A percentile compares a stretch with the other conserved stretches of the same genome.
phyloP scores from a whole-genome alignment of 2,113 vertebrate genomes.

The Datnioides undecimradiatus region DNA sequence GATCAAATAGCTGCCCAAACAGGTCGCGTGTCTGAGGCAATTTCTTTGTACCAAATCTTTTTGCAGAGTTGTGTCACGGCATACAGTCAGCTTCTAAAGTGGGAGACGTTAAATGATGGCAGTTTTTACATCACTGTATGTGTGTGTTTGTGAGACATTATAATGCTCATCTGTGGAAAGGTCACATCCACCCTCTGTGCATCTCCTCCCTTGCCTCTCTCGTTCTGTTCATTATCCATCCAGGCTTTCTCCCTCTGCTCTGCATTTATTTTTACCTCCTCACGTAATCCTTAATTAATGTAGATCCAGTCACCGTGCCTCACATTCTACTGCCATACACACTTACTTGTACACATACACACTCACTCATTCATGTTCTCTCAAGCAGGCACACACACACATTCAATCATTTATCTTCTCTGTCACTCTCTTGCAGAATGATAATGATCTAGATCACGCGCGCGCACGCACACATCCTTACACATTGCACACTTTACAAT shows the following conservation, averaged over 20 bases:
- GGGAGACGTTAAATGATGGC: conserved; percentile 22
- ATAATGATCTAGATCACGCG: conserved; percentile 46
- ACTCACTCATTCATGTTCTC: conserved; percentile 63
- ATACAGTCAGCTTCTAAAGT: conserved; percentile 21
- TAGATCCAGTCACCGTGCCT: conserved; percentile 68
- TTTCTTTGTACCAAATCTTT: neutral
- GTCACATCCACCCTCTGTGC: conserved; percentile 75
- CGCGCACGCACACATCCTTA: conserved; percentile 8
- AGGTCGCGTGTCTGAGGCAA: neutral
- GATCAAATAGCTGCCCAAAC: neutral
- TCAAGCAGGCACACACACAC: conserved; percentile 19
- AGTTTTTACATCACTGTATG: conserved; percentile 23
- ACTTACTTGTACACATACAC: conserved; percentile 43
- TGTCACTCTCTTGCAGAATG: conserved; percentile 25
- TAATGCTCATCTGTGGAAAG: conserved; percentile 78
- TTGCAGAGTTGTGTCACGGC: neutral
- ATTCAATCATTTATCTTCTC: conserved; percentile 48
- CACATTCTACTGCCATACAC: conserved; percentile 61
- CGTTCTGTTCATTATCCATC: conserved; percentile 75
- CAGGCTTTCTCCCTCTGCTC: conserved; percentile 64
- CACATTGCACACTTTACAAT: conserved; percentile 21
- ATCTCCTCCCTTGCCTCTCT: conserved; percentile 59
- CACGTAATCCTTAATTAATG: conserved; percentile 82
- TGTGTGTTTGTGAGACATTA: conserved; percentile 51
- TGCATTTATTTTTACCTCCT: conserved; percentile 81